A percentile compares a stretch with the other conserved stretches of the same genome.
phyloP scores from a whole-genome alignment of 2,113 vertebrate genomes.

The Turdus rufiventris region DNA sequence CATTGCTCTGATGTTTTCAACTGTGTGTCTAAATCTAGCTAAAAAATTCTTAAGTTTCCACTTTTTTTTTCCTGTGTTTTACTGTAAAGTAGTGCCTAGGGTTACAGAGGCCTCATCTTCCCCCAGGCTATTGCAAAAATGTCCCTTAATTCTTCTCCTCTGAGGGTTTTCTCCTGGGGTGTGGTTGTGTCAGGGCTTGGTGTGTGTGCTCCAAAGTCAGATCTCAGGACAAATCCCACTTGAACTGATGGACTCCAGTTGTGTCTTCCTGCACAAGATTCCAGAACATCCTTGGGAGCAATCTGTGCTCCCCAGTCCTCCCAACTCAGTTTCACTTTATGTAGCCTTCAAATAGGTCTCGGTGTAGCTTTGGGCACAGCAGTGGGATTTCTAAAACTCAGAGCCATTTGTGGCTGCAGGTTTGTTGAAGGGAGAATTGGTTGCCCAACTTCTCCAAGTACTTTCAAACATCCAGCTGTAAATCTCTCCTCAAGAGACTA shows the following conservation, averaged over 20 bases:
- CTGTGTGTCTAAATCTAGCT: not conserved
- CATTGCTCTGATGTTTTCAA: not conserved
- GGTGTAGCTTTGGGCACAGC: fast-evolving
- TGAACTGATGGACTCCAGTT: not conserved
- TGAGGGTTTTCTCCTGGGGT: not conserved
- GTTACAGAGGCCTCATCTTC: not conserved
- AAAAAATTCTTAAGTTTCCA: not conserved
- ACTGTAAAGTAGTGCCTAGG: not conserved
- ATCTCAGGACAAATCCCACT: not conserved
- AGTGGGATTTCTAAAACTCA: not conserved
- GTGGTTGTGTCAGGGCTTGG: not conserved
- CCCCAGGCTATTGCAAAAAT: not conserved
- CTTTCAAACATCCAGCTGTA: not conserved
- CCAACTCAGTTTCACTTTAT: not conserved
- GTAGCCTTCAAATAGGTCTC: not conserved
- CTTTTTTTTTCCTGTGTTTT: fast-evolving
- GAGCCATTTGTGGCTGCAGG: not conserved
- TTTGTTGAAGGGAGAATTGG: not conserved
- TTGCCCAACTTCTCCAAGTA: not conserved
- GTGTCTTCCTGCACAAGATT: not conserved
- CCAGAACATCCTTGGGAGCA: fast-evolving
- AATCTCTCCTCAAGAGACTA: not conserved
- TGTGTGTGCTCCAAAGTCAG: not conserved
- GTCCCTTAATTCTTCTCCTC: not conserved
- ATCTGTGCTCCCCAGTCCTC: not conserved